Percentiles rank a stretch among this genome's conserved stretches.
phyloP scores from a whole-genome alignment of 1,140 invertebrate species.

The Lysiphlebus fabarum region DNA sequence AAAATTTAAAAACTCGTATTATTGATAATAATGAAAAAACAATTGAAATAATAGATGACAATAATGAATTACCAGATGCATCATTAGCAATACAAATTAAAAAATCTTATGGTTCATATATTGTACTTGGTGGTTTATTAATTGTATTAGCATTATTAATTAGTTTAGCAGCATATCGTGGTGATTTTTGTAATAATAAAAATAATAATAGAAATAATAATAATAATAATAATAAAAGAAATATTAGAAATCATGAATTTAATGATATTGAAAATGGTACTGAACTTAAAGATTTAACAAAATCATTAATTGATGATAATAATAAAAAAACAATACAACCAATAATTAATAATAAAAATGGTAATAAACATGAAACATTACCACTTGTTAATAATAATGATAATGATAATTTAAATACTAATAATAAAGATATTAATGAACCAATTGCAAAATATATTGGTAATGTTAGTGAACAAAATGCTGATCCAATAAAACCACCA shows the following conservation, averaged over 20 bases:
- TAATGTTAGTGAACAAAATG: not conserved
- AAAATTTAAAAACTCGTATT: not conserved
- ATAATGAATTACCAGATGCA: conserved; percentile 32
- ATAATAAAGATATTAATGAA: conserved; percentile 11
- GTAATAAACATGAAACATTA: conserved; percentile 39
- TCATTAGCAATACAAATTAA: conserved; percentile 38
- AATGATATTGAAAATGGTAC: conserved; percentile 45
- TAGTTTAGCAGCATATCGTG: conserved; percentile 49
- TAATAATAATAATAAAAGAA: conserved; percentile 35
- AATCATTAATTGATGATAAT: conserved; percentile 43
- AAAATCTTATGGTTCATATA: conserved; percentile 50
- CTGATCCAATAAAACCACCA: conserved; percentile 45
- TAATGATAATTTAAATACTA: conserved; percentile 16
- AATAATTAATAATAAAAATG: conserved; percentile 42
- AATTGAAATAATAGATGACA: conserved; percentile 3
- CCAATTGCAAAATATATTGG: conserved; percentile 18
- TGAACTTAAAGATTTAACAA: conserved; percentile 49
- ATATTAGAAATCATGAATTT: conserved; percentile 11
- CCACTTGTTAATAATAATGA: conserved; percentile 39
- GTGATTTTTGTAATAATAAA: conserved; percentile 43
- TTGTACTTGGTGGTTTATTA: conserved; percentile 42
- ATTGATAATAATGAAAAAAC: conserved; percentile 21
- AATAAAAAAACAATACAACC: conserved; percentile 31
- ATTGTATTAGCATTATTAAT: conserved; percentile 42
- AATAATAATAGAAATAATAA: conserved; percentile 39